Percentiles rank a stretch among this genome's conserved stretches.
Conservation (phyloP, 2,113 vertebrate genomes). For the Otis tarda region DNA sequence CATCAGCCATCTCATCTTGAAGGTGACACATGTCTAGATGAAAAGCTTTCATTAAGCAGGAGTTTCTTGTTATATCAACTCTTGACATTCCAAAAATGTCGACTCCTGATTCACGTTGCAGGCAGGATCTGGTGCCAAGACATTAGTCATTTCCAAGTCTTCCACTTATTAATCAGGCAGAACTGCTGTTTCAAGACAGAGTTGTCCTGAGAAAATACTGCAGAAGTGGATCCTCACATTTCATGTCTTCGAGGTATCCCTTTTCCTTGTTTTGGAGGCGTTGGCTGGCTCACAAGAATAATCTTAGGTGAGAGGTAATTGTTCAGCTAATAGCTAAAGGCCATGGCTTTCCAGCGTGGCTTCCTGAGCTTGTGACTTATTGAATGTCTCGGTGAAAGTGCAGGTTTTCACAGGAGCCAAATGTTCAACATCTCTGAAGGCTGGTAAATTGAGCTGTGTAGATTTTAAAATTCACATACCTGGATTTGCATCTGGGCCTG, state of each 20-base stretch:
- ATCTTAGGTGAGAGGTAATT: neutral
- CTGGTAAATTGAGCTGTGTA: neutral
- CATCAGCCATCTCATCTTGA: neutral
- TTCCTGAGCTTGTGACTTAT: neutral
- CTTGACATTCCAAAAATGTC: conserved; percentile 28
- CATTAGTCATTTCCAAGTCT: neutral
- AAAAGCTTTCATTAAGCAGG: conserved; percentile 33
- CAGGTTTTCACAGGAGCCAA: neutral
- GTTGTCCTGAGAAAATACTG: neutral
- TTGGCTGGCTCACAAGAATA: neutral
- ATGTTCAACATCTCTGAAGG: neutral
- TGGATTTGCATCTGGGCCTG: neutral
- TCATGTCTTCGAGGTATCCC: neutral
- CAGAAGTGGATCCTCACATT: neutral
- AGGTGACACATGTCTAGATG: conserved; percentile 17
- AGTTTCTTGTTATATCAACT: conserved; percentile 25
- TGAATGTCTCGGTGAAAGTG: neutral
- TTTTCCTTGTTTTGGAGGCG: neutral
- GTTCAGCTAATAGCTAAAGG: neutral
- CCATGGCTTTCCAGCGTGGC: neutral
- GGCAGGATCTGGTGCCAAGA: conserved; percentile 13
- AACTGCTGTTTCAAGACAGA: neutral
- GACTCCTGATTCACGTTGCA: neutral
- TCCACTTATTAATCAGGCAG: neutral
- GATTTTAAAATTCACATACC: neutral